Evolutionary conservation across 2,888 invertebrate species (phyloP).

Genomic region (Troides helena): DNA sequence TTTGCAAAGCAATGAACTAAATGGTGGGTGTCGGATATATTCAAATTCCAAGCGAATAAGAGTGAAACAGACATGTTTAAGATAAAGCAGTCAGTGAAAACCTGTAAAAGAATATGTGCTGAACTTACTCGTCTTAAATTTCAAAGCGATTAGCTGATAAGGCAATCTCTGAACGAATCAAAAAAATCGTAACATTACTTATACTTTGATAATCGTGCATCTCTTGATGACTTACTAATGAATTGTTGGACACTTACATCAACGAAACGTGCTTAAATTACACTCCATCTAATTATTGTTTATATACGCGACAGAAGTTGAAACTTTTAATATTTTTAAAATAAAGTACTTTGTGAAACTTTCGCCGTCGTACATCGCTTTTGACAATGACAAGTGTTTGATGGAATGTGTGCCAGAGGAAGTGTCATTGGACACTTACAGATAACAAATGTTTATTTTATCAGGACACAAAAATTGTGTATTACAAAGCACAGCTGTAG

Average conservation of each 20-base stretch:
- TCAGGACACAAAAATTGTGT: no score
- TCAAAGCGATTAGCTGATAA: slow-evolving; percentile 29
- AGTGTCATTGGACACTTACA: background rate
- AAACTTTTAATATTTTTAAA: slow-evolving; percentile 18
- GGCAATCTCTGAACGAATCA: slow-evolving; percentile 15
- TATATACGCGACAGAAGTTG: background rate
- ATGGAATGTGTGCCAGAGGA: background rate
- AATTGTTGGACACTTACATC: background rate
- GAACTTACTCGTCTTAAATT: slow-evolving; percentile 19
- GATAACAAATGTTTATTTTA: background rate
- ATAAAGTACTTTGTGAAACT: slow-evolving; percentile 33
- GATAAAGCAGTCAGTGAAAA: background rate
- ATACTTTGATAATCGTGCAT: slow-evolving; percentile 30
- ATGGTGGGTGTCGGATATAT: no score
- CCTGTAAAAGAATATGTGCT: background rate
- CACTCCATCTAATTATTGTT: background rate
- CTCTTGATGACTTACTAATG: slow-evolving; percentile 18
- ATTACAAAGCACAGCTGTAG: no score
- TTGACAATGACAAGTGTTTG: slow-evolving; percentile 26
- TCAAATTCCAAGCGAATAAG: no score
- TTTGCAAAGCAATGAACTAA: no score
- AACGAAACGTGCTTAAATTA: slow-evolving; percentile 11
- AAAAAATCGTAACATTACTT: slow-evolving; percentile 29
- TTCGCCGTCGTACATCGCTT: slow-evolving; percentile 29
- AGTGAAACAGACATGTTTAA: no score